Base-by-base conservation (phyloP, 2,797 vertebrate genomes). In the Graptemys geographica region DNA sequence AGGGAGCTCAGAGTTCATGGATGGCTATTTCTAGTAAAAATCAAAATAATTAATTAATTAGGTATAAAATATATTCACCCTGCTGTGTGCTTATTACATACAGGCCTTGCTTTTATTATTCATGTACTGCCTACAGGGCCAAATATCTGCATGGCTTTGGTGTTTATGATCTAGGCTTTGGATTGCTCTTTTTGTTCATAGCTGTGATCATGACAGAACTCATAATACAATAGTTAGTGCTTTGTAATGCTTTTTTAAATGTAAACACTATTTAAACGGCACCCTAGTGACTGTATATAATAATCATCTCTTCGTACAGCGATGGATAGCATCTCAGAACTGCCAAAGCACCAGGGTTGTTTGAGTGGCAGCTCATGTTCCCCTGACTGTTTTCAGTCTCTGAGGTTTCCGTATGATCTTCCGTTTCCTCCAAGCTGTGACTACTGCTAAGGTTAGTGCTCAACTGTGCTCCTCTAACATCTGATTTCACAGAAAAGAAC, bases 1-100 rank as follows among this genome's bases (percentile, higher is more conserved):
- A 97, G 72, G 53, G 72, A 95, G 76, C 78, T 96, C 92, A 89
- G 93, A 95, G 92, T 87, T 93, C 91, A 96, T 92, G 92, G 81
- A 89, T 89, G 33, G 83, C 92, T 95, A 94, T 95, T 96, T 94
- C 95, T 90, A 86, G 89, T 91, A 87, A 80, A 78, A 83, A 94
- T 90, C 65, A 94, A 95, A 96, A 91, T 81, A 11, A 56, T 56
- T 92, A 91, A 96, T 95, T 90, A 92, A 96, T 88, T 89, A 96
- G 93, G 76, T 72, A 90, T 87, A 84, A 93, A 95, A 96, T 78
- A 37, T 62, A 87, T 86, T 93, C 91, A 93, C 86, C 76, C 90
- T 90, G 21, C 89, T 44, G 33, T 41, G 41, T 89, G 85, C 51
- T 90, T 83, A 84, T 1, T 56, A 23, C 55, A 23, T 55, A 62